A percentile compares a stretch with the other conserved stretches of the same genome.
phyloP scores from a whole-genome alignment of 1,140 invertebrate species.

The Neodiprion pinetum region DNA sequence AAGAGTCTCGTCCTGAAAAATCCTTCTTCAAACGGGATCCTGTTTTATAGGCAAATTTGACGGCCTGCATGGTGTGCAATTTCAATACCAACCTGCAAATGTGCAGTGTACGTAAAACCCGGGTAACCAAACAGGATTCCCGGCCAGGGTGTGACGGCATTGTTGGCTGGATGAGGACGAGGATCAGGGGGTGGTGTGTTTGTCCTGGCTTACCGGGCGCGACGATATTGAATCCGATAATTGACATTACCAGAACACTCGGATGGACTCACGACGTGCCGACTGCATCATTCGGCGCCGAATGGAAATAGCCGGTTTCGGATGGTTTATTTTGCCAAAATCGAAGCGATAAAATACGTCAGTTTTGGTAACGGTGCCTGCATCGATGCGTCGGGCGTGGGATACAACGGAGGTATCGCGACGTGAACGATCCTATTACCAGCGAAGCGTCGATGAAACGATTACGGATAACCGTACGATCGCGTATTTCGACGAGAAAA shows the following conservation, averaged over 20 bases:
- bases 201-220: slow-evolving; percentile 61
- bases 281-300: not conserved
- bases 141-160: not conserved
- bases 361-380: slow-evolving; percentile 21
- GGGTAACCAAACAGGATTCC: not conserved
- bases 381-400: not conserved
- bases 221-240: slow-evolving; percentile 62
- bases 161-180: not conserved
- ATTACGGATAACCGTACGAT: slow-evolving; percentile 44
- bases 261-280: slow-evolving; percentile 5
- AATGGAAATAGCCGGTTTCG: not conserved
- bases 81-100: too few relatives aligned
- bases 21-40: too few relatives aligned
- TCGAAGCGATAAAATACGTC: slow-evolving; percentile 47
- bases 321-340: slow-evolving; percentile 48
- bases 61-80: too few relatives aligned
- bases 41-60: too few relatives aligned
- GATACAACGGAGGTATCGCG: slow-evolving; percentile 35
- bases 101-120: not conserved
- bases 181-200: slow-evolving; percentile 53
- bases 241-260: slow-evolving; percentile 48
- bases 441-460: slow-evolving; percentile 58
- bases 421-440: slow-evolving; percentile 58
- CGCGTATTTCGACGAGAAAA: not conserved
- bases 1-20: too few relatives aligned